phyloP scores from a whole-genome alignment of 2,797 vertebrate genomes.

The Enoplosus armatus region DNA sequence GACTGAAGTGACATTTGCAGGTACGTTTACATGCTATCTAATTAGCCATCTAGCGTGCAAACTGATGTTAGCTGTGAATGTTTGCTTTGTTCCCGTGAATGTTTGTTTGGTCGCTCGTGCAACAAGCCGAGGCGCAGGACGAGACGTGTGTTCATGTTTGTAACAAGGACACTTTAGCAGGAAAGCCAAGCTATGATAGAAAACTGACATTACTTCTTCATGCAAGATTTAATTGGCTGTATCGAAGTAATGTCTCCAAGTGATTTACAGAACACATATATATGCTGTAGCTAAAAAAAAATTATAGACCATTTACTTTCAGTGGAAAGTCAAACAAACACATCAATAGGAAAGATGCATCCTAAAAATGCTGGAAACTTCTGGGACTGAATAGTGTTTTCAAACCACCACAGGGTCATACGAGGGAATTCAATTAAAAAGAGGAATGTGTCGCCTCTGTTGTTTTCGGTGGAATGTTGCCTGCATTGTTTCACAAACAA shows the following conservation, averaged over 20 bases:
- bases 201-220: too few species aligned
- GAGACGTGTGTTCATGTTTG: not conserved
- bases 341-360: not conserved
- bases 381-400: slow-evolving; percentile 61
- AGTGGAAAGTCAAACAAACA: slow-evolving; percentile 2
- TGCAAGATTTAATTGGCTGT: not conserved
- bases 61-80: not conserved
- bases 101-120: not conserved
- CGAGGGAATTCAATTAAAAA: slow-evolving; percentile 63
- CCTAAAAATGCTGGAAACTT: slow-evolving; percentile 62
- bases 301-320: not conserved
- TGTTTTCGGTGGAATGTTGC: slow-evolving; percentile 76
- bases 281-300: not conserved
- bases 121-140: not conserved
- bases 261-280: not conserved
- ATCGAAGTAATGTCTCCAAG: not conserved
- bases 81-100: not conserved
- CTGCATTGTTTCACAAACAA: slow-evolving; percentile 79
- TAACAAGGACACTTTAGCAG: not conserved
- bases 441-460: slow-evolving; percentile 82
- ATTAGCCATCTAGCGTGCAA: not conserved
- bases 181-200: not conserved
- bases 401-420: slow-evolving; percentile 51
- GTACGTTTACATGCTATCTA: not conserved
- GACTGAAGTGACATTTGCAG: too few species aligned